A percentile compares a stretch with the other conserved stretches of the same genome.
phyloP scores from a whole-genome alignment of 2,888 invertebrate species.

The Drosophila acutilabella region DNA sequence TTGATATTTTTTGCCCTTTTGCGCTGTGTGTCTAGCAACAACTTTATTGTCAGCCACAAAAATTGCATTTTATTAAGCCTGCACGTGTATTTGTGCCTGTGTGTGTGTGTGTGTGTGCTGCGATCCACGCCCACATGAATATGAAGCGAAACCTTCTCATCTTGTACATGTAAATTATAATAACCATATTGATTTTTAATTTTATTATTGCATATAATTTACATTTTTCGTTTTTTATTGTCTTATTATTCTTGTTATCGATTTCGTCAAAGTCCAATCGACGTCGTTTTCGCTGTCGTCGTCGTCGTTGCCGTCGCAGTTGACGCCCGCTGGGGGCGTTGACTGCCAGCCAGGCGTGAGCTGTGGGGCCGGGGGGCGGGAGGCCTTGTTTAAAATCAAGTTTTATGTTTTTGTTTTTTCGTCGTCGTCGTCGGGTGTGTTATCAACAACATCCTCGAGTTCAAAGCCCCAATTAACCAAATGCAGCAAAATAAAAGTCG shows the following conservation, averaged over 20 bases:
- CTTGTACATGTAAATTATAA: constrained; percentile 49
- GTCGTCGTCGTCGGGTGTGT: constrained; percentile 33
- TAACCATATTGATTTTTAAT: constrained; percentile 51
- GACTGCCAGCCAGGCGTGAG: constrained; percentile 47
- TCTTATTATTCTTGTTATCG: constrained; percentile 42
- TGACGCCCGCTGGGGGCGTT: constrained; percentile 66
- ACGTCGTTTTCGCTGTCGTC: constrained; percentile 2
- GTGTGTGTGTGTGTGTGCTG: constrained; percentile 16
- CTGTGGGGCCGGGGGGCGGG: neutral
- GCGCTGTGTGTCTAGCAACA: constrained; percentile 31
- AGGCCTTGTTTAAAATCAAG: constrained; percentile 64
- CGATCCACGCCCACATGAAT: constrained; percentile 25
- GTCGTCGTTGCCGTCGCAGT: constrained; percentile 8
- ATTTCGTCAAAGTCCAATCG: constrained; percentile 15
- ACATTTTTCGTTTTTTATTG: constrained; percentile 28
- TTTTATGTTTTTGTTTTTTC: constrained; percentile 60
- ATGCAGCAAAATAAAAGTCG: constrained; percentile 38
- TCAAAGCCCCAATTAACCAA: constrained; percentile 75
- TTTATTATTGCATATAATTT: constrained; percentile 54
- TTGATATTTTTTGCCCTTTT: constrained; percentile 53
- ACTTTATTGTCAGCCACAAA: constrained; percentile 46
- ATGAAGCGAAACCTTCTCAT: constrained; percentile 37
- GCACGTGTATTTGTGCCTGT: constrained; percentile 22
- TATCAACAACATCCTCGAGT: constrained; percentile 65
- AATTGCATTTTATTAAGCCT: constrained; percentile 34